Evolutionary conservation across 2,888 invertebrate genomes (phyloP).

Genomic region (Diogma glabrata): DNA sequence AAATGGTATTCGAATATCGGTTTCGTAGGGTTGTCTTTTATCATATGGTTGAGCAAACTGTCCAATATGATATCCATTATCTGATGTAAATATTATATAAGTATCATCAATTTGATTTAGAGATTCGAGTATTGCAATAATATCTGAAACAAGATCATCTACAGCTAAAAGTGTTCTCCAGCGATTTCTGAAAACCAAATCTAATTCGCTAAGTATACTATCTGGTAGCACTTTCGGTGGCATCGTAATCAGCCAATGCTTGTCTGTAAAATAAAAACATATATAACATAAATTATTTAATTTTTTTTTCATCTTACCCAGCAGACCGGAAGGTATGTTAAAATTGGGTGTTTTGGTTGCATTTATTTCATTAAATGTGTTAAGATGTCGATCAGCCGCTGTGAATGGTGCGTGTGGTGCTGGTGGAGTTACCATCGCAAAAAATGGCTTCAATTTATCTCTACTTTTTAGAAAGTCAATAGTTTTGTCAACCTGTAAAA

Average conservation of each 20-base stretch:
- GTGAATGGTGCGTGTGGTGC: conserved; percentile 81
- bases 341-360: conserved; percentile 58
- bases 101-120: conserved; percentile 50
- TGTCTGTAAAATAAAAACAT: conserved; percentile 42
- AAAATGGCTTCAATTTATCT: conserved; percentile 44
- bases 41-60: conserved; percentile 82
- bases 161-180: conserved; percentile 76
- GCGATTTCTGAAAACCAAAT: conserved; percentile 57
- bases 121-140: conserved; percentile 34
- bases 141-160: conserved; percentile 65
- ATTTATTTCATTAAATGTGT: conserved; percentile 45
- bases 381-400: conserved; percentile 60
- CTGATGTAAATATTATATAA: conserved; percentile 73
- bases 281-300: neutral
- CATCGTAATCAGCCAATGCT: conserved; percentile 75
- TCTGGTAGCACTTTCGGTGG: conserved; percentile 53
- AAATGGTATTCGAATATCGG: conserved; percentile 75
- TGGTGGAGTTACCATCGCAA: conserved; percentile 79
- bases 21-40: conserved; percentile 83
- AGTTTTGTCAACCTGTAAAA: conserved; percentile 40
- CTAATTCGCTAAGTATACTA: conserved; percentile 46
- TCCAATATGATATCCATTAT: conserved; percentile 86
- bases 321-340: conserved; percentile 38
- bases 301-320: no score
- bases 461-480: conserved; percentile 30